Percentiles rank a stretch among this genome's conserved stretches.
These are phyloP conservation scores for Drosophila trapezifrons DNA, from an alignment of 1,140 invertebrate genomes.

Conservation along the genomic window DNA sequence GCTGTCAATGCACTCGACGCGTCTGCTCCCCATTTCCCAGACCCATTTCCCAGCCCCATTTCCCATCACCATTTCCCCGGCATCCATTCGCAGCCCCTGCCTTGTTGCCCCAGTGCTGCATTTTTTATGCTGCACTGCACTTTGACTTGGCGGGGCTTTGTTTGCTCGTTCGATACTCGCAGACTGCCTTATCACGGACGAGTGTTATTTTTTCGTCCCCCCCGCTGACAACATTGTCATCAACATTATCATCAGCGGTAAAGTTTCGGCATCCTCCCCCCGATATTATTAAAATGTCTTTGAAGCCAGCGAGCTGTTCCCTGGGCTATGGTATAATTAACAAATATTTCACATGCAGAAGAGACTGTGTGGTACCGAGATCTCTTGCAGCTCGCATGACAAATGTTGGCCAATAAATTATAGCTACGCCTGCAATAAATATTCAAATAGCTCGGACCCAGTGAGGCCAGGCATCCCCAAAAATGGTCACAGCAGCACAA, in stretches of 20 bases:
- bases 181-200: constrained; percentile 45
- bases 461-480: constrained; percentile 33
- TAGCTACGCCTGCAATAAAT: constrained; percentile 79
- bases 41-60: constrained; percentile 14
- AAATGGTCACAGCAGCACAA: constrained; percentile 59
- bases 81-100: background rate
- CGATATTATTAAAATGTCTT: constrained; percentile 38
- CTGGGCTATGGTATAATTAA: constrained; percentile 27
- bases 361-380: constrained; percentile 12
- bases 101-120: constrained; percentile 43
- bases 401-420: constrained; percentile 77
- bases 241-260: constrained; percentile 66
- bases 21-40: constrained; percentile 59
- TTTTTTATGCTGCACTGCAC: constrained; percentile 78
- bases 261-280: constrained; percentile 38
- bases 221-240: constrained; percentile 65
- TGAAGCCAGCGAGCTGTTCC: constrained; percentile 20
- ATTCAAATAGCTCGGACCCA: constrained; percentile 67
- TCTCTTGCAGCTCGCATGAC: constrained; percentile 52
- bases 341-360: constrained; percentile 33
- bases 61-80: constrained; percentile 8
- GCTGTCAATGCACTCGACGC: constrained; percentile 75
- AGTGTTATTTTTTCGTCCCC: constrained; percentile 50
- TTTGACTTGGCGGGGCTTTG: constrained; percentile 73
- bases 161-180: constrained; percentile 58